Evolutionary conservation across 2,888 invertebrate species (phyloP).

Genomic region (Aleiodes testaceus): DNA sequence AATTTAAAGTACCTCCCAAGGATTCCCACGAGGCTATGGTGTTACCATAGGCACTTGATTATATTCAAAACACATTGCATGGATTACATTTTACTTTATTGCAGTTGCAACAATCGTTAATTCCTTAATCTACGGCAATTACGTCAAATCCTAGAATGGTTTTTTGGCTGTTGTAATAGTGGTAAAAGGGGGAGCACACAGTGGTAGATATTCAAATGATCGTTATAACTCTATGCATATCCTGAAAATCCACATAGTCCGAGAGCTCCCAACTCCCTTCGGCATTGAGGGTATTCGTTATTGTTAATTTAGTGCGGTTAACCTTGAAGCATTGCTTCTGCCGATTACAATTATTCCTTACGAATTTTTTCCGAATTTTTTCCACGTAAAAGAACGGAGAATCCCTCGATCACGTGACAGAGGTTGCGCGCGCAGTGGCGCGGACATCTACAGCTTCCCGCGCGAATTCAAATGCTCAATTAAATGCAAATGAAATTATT

Average conservation of each 20-base stretch:
- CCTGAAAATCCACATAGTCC: not conserved
- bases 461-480: no score
- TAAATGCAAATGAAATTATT: not conserved
- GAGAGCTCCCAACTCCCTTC: not conserved
- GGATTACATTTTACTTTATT: slow-evolving; percentile 42
- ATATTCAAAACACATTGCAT: slow-evolving; percentile 22
- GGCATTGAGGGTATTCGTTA: not conserved
- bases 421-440: no score
- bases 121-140: slow-evolving; percentile 44
- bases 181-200: not conserved
- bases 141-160: slow-evolving; percentile 39
- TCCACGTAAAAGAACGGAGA: no score
- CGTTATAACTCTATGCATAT: slow-evolving; percentile 1
- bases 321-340: no score
- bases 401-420: no score
- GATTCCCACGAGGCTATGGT: not conserved
- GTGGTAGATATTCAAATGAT: slow-evolving; percentile 13
- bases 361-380: no score
- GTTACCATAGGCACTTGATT: slow-evolving; percentile 33
- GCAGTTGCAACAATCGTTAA: slow-evolving; percentile 40
- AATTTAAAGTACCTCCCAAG: slow-evolving; percentile 20
- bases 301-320: no score
- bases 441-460: no score
- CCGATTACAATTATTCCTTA: no score
- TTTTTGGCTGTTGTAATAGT: not conserved